Conservation (phyloP, 2,113 vertebrate species). For the Trematomus loennbergii region DNA sequence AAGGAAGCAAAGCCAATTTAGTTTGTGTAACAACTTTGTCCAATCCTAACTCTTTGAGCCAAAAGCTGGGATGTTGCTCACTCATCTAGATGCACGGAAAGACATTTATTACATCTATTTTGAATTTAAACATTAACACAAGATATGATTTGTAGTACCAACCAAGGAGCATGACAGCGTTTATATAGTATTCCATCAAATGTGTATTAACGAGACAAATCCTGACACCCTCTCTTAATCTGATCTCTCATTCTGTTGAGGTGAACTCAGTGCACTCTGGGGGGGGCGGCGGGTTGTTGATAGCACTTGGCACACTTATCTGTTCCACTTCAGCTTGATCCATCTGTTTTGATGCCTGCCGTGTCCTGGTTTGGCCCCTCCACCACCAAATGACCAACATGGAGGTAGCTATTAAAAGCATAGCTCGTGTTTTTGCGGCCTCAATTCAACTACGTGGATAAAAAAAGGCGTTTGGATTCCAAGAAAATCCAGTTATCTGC, state of each 20-base stretch:
- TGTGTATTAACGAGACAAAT: slow-evolving; percentile 3
- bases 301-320: slow-evolving; percentile 51
- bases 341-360: slow-evolving; percentile 64
- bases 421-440: slow-evolving; percentile 41
- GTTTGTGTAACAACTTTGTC: slow-evolving; percentile 5
- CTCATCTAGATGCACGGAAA: slow-evolving; percentile 1
- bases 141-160: neutral
- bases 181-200: neutral
- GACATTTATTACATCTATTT: too few species aligned
- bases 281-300: slow-evolving; percentile 6
- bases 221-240: slow-evolving; percentile 10
- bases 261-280: slow-evolving; percentile 63
- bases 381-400: slow-evolving; percentile 49
- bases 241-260: slow-evolving; percentile 20
- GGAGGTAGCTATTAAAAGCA: slow-evolving; percentile 35
- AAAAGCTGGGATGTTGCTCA: neutral
- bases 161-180: neutral
- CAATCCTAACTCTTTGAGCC: neutral
- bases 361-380: slow-evolving; percentile 68
- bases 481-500: slow-evolving; percentile 1
- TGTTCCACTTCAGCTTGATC: slow-evolving; percentile 70
- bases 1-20: slow-evolving; percentile 8
- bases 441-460: neutral
- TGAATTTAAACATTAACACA: too few species aligned
- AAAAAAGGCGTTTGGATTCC: neutral